phyloP scores from a whole-genome alignment of 2,888 invertebrate species.

The Cantharis rustica region DNA sequence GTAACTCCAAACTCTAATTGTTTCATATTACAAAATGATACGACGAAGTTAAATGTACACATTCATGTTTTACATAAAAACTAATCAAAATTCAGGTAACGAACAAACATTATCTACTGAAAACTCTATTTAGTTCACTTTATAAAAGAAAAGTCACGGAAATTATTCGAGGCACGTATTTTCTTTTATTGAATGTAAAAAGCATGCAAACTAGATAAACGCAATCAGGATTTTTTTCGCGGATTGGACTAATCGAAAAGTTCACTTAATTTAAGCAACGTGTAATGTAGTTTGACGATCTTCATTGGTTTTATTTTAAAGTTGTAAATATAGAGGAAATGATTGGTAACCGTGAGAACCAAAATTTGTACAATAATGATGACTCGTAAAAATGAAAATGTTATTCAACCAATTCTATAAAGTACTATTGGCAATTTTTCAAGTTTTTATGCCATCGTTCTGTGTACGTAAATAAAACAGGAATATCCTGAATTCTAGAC shows the following conservation, averaged over 20 bases:
- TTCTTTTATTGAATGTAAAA: slow-evolving; percentile 23
- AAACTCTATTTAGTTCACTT: slow-evolving; percentile 29
- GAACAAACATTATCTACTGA: slow-evolving; percentile 24
- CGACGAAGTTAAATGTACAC: not conserved
- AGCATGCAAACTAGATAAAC: slow-evolving; percentile 24
- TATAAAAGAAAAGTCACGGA: slow-evolving; percentile 23
- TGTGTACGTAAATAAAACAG: slow-evolving; percentile 15
- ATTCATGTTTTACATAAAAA: slow-evolving; percentile 10
- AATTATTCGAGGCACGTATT: slow-evolving; percentile 28
- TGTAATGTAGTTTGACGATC: not conserved
- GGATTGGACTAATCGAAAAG: not conserved
- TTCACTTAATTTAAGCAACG: not conserved
- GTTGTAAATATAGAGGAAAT: not conserved
- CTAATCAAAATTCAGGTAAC: slow-evolving; percentile 21
- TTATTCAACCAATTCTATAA: not conserved
- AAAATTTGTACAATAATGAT: not conserved
- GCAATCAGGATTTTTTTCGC: slow-evolving; percentile 20
- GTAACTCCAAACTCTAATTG: not conserved
- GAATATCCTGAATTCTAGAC: slow-evolving; percentile 10
- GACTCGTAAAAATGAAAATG: slow-evolving; percentile 1
- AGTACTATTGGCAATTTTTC: slow-evolving; percentile 9
- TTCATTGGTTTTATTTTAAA: not conserved
- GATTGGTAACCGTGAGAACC: not conserved
- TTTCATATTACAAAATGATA: not conserved
- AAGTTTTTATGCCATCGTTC: slow-evolving; percentile 7